Evolutionary conservation across 2,888 invertebrate species (phyloP).

Genomic region (Mythimna loreyi): DNA sequence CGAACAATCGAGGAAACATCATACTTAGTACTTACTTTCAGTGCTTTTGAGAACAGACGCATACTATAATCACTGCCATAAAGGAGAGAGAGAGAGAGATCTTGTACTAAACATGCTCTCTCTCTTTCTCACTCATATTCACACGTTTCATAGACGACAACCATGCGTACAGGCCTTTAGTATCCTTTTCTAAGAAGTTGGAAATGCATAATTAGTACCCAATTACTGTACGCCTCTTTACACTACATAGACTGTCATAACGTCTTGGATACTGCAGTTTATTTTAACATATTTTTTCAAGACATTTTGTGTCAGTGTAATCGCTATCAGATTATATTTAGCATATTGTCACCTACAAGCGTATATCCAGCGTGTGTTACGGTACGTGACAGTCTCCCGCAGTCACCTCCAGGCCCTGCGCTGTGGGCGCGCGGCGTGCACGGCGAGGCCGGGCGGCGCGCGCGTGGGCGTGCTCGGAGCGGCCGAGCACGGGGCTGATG

Average conservation of each 20-base stretch:
- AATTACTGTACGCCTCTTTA: neutral
- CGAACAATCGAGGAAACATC: neutral
- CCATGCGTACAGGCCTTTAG: rapidly evolving
- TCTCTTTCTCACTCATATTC: neutral
- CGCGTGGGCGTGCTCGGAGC: constrained; percentile 39
- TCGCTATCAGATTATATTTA: constrained; percentile 1
- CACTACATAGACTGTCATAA: neutral
- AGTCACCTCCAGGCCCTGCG: constrained; percentile 55
- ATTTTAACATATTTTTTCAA: neutral
- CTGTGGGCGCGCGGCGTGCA: neutral
- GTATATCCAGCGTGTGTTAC: neutral
- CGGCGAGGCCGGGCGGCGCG: neutral
- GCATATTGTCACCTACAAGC: constrained; percentile 37
- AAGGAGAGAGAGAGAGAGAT: constrained; percentile 1
- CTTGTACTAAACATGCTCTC: too few species aligned
- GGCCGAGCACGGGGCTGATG: constrained; percentile 58
- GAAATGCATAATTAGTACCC: neutral
- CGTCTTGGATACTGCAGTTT: neutral
- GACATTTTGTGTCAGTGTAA: neutral
- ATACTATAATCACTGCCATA: neutral
- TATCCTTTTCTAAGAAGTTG: neutral
- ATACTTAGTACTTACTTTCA: too few species aligned
- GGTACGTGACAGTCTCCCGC: constrained; percentile 16
- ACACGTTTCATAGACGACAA: neutral
- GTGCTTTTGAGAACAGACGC: neutral